A percentile compares a stretch with the other conserved stretches of the same genome.
phyloP scores from a whole-genome alignment of 2,888 invertebrate genomes.

The Euzetes globulus region DNA sequence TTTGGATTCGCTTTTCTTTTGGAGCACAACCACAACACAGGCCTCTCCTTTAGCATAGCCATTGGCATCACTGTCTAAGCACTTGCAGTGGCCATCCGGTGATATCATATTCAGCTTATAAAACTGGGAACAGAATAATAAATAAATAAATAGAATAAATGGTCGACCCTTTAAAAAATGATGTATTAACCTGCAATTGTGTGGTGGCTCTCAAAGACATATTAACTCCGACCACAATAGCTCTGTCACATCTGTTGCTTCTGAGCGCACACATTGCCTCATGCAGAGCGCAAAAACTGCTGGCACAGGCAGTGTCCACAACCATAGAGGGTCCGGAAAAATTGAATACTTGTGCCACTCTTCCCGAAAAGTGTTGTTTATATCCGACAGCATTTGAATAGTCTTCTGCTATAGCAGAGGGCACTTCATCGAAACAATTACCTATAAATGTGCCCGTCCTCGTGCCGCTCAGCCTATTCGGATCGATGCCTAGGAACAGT shows the following conservation, averaged over 20 bases:
- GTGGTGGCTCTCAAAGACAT: constrained; percentile 51
- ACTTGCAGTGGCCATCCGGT: constrained; percentile 79
- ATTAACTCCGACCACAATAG: constrained; percentile 52
- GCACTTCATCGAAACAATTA: constrained; percentile 58
- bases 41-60: constrained; percentile 70
- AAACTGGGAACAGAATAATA: constrained; percentile 62
- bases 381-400: constrained; percentile 13
- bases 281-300: constrained; percentile 81
- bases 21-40: constrained; percentile 57
- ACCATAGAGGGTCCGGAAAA: constrained; percentile 76
- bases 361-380: not conserved
- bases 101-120: constrained; percentile 49
- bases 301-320: constrained; percentile 94
- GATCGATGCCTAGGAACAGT: constrained; percentile 64
- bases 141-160: no score
- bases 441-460: constrained; percentile 91
- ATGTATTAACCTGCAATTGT: constrained; percentile 77
- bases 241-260: constrained; percentile 59
- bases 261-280: constrained; percentile 73
- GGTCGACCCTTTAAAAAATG: no score
- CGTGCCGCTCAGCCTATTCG: constrained; percentile 69
- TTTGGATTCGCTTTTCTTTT: constrained; percentile 63
- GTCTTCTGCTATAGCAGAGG: constrained; percentile 15
- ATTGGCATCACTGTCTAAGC: constrained; percentile 66
- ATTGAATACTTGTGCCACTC: constrained; percentile 70